Conservation (phyloP, 37 sponge, comb jelly and placozoan genomes). For the Haliclona indistincta region DNA sequence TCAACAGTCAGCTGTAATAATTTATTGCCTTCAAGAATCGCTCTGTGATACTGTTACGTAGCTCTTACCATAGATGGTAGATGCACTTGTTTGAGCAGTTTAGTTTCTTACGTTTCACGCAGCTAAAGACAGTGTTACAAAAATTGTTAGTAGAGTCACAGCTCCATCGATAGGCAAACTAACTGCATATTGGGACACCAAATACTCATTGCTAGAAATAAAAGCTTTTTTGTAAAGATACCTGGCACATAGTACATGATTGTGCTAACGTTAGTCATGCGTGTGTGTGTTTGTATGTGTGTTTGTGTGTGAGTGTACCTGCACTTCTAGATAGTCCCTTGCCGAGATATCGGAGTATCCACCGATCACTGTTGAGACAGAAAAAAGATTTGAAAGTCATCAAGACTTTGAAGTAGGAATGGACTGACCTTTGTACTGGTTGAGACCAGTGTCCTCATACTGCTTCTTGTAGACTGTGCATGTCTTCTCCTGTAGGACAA, state of each 20-base stretch:
- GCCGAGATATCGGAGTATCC: slow-evolving; percentile 65
- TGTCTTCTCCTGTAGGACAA: slow-evolving; percentile 7
- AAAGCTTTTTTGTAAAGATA: not conserved
- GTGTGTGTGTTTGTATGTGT: slow-evolving; percentile 15
- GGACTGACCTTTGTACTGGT: slow-evolving; percentile 48
- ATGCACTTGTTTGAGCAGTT: too few relatives aligned
- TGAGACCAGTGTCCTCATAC: slow-evolving; percentile 31
- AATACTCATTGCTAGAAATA: too few relatives aligned
- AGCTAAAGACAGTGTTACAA: too few relatives aligned
- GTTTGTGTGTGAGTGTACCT: slow-evolving; percentile 25
- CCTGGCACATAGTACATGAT: not conserved
- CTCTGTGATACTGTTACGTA: too few relatives aligned
- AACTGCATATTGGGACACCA: too few relatives aligned
- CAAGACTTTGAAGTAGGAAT: too few relatives aligned
- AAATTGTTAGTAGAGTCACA: not conserved
- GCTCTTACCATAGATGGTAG: too few relatives aligned
- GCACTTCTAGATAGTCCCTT: slow-evolving; percentile 55
- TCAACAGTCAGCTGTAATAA: too few relatives aligned
- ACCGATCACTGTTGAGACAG: slow-evolving; percentile 49
- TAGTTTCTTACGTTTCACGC: too few relatives aligned
- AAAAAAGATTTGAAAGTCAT: not conserved
- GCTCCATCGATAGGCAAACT: too few relatives aligned
- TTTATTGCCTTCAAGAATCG: too few relatives aligned
- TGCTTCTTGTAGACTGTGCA: slow-evolving; percentile 33
- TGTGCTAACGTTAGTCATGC: not conserved